Conservation (phyloP, 1,140 invertebrate genomes). For the Diorhabda carinulata region DNA sequence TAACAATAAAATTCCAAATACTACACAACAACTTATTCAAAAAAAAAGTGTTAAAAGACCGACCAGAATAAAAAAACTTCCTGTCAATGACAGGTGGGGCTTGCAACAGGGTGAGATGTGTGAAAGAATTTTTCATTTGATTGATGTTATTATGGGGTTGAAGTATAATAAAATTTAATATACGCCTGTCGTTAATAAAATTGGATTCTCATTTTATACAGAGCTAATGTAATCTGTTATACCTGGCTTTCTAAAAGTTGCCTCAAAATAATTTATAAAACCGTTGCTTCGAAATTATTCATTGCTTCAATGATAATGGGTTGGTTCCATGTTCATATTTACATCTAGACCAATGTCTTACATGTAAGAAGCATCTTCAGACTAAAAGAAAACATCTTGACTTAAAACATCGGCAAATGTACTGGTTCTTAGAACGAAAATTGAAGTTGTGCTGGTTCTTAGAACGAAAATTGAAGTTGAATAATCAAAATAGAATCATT, state of each 20-base stretch:
- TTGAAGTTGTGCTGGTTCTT: too few species aligned
- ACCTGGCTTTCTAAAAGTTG: not conserved
- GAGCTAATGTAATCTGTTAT: not conserved
- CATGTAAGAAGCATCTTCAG: too few species aligned
- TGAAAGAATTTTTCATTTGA: not conserved
- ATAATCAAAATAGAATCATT: too few species aligned
- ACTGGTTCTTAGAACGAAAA: too few species aligned
- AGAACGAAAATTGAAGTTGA: too few species aligned
- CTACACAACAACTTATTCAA: conserved; percentile 5
- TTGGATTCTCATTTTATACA: too few species aligned
- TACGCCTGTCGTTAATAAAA: too few species aligned
- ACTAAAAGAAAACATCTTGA: too few species aligned
- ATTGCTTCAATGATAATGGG: not conserved
- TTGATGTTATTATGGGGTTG: not conserved
- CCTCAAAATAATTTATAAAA: not conserved
- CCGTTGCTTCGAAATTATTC: not conserved
- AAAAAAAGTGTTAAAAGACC: conserved; percentile 5
- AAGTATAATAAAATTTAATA: too few species aligned
- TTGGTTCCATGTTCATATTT: too few species aligned
- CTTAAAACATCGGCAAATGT: too few species aligned
- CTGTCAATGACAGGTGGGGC: conserved; percentile 5
- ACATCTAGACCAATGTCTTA: too few species aligned
- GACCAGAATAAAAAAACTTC: conserved; percentile 3
- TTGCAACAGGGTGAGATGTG: not conserved
- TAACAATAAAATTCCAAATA: conserved; percentile 13